phyloP scores from a whole-genome alignment of 1,140 invertebrate species.

The Nymphalis io region DNA sequence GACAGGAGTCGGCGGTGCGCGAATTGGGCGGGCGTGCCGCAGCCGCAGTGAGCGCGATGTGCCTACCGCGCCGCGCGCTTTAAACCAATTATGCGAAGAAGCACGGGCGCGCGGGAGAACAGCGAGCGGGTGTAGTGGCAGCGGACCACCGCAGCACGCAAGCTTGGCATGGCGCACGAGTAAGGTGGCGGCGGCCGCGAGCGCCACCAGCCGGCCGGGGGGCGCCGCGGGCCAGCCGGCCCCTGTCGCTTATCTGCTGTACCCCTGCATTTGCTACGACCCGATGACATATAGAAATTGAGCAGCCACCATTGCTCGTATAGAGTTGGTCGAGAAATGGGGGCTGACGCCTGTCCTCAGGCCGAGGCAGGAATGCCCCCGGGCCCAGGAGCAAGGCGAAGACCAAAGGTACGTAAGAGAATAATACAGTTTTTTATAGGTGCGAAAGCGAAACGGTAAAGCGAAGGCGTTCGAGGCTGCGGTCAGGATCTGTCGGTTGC shows the following conservation, averaged over 20 bases:
- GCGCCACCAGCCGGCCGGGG: constrained; percentile 61
- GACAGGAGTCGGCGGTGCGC: constrained; percentile 42
- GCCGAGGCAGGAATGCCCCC: constrained; percentile 95
- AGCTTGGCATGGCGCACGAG: constrained; percentile 60
- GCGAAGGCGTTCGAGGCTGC: constrained; percentile 46
- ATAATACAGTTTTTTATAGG: not conserved
- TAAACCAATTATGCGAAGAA: constrained; percentile 56
- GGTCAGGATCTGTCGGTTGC: constrained; percentile 59
- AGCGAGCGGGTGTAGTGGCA: constrained; percentile 48
- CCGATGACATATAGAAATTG: constrained; percentile 74
- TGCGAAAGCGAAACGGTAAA: constrained; percentile 14
- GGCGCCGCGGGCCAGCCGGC: constrained; percentile 69
- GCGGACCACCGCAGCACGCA: constrained; percentile 50
- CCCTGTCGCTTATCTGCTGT: constrained; percentile 57
- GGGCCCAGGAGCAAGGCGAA: constrained; percentile 85
- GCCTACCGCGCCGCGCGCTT: constrained; percentile 48
- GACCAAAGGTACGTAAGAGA: constrained; percentile 83
- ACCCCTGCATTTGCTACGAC: constrained; percentile 57
- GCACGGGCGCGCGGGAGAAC: constrained; percentile 41
- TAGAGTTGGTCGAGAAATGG: constrained; percentile 97
- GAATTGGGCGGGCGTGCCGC: constrained; percentile 61
- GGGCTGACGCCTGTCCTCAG: constrained; percentile 96
- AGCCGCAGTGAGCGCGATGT: constrained; percentile 64
- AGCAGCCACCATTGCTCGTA: constrained; percentile 94
- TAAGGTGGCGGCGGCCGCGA: constrained; percentile 67